These are phyloP conservation scores for Synergus laeviventris DNA, from an alignment of 2,888 invertebrate species.

Conservation along the genomic window DNA sequence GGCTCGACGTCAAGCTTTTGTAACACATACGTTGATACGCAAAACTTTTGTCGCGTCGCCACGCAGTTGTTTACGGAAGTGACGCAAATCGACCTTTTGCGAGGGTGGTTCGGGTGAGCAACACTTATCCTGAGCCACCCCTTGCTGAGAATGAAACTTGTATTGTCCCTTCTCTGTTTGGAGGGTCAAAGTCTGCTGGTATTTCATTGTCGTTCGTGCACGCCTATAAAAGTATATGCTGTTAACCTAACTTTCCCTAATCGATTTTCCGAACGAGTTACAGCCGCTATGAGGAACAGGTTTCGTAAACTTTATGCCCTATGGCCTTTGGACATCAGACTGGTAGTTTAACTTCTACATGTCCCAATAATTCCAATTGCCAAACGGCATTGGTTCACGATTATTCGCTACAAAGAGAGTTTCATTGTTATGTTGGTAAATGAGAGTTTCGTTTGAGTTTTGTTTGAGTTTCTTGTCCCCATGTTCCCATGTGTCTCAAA, in stretches of 20 bases:
- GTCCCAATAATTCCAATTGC: neutral
- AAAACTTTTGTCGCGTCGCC: conserved; percentile 18
- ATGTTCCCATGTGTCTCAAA: neutral
- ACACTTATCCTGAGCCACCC: conserved; percentile 47
- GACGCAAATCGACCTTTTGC: conserved; percentile 60
- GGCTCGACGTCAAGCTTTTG: neutral
- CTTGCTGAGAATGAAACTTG: conserved; percentile 11
- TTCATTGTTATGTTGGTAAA: neutral
- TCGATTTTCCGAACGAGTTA: conserved; percentile 21
- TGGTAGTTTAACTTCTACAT: neutral
- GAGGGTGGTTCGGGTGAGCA: conserved; percentile 52
- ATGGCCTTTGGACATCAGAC: neutral
- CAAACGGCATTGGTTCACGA: neutral
- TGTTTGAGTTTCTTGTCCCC: neutral
- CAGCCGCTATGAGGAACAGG: neutral
- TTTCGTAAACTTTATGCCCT: conserved; percentile 5
- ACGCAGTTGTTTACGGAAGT: conserved; percentile 63
- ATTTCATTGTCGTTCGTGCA: conserved; percentile 6
- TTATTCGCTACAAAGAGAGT: neutral
- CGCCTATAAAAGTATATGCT: conserved; percentile 18
- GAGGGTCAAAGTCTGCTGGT: neutral
- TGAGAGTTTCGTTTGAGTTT: neutral
- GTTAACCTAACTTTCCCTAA: conserved; percentile 27
- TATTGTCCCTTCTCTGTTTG: neutral
- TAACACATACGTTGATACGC: neutral